These are phyloP conservation scores for Stomatorhinus ivindoensis DNA, from an alignment of 2,113 vertebrate species.

Conservation along the genomic window DNA sequence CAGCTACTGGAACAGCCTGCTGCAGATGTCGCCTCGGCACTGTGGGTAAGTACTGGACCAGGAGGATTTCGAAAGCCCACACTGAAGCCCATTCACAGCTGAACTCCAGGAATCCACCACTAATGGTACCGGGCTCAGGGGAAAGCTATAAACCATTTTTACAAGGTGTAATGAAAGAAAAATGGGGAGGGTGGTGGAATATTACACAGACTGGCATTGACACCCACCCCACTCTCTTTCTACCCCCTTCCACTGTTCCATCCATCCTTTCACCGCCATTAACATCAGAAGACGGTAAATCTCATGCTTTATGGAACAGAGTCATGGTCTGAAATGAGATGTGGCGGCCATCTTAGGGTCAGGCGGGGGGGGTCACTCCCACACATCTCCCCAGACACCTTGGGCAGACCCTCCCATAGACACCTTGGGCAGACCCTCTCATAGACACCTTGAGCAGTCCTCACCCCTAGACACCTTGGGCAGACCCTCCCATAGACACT, in stretches of 20 bases:
- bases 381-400: background rate
- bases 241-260: constrained; percentile 13
- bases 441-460: too few species aligned
- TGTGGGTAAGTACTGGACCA: constrained; percentile 11
- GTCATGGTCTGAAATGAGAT: background rate
- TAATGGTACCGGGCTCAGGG: constrained; percentile 40
- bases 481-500: too few species aligned
- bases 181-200: constrained; percentile 32
- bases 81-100: constrained; percentile 3
- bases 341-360: background rate
- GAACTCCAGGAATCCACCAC: constrained; percentile 33
- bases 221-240: constrained; percentile 18
- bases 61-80: constrained; percentile 41
- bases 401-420: background rate
- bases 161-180: constrained; percentile 61
- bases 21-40: constrained; percentile 43
- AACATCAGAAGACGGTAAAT: background rate
- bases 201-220: constrained; percentile 14
- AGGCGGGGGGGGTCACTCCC: background rate
- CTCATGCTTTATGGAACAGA: background rate
- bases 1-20: constrained; percentile 29
- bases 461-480: background rate
- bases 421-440: too few species aligned
- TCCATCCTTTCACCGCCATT: background rate
- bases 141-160: constrained; percentile 56